A percentile compares a stretch with the other conserved stretches of the same genome.
Evolutionary conservation across 2,797 vertebrate genomes (phyloP).

Genomic region (Myiotriccus ornatus): DNA sequence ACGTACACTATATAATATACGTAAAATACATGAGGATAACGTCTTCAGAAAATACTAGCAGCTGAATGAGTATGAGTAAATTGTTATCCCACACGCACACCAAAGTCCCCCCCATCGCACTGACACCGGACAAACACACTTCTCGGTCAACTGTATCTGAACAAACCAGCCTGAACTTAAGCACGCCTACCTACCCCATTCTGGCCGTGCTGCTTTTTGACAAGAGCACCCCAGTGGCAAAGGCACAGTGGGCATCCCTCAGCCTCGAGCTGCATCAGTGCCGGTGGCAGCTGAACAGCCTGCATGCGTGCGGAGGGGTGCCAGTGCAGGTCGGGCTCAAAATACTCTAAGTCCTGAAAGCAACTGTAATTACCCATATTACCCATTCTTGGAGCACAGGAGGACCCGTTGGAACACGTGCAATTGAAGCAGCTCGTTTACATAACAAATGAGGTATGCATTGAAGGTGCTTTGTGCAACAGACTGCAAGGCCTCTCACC

Average conservation of each 20-base stretch:
- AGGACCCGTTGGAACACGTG: slow-evolving; percentile 8
- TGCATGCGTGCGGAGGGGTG: accelerated
- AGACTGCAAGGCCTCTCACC: slow-evolving; percentile 1
- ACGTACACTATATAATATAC: background rate
- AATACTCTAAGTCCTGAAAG: background rate
- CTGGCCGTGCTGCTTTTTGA: background rate
- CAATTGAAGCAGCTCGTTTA: background rate
- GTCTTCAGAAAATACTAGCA: background rate
- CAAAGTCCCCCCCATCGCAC: accelerated
- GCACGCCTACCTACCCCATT: too few relatives aligned
- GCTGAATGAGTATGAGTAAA: background rate
- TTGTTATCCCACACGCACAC: accelerated
- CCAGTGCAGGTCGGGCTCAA: background rate
- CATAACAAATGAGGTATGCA: background rate
- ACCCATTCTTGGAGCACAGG: background rate
- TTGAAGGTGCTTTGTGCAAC: background rate
- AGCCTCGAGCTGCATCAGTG: accelerated
- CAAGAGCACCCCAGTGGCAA: accelerated
- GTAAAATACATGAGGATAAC: background rate
- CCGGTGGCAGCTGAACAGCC: accelerated
- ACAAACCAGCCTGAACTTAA: background rate
- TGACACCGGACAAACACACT: background rate
- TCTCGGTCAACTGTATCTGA: background rate
- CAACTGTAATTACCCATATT: slow-evolving; percentile 9
- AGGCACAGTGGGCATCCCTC: accelerated